Percentiles rank a stretch among this genome's conserved stretches.
Conservation (phyloP, 2,888 invertebrate genomes). For the Bunonema sp. region DNA sequence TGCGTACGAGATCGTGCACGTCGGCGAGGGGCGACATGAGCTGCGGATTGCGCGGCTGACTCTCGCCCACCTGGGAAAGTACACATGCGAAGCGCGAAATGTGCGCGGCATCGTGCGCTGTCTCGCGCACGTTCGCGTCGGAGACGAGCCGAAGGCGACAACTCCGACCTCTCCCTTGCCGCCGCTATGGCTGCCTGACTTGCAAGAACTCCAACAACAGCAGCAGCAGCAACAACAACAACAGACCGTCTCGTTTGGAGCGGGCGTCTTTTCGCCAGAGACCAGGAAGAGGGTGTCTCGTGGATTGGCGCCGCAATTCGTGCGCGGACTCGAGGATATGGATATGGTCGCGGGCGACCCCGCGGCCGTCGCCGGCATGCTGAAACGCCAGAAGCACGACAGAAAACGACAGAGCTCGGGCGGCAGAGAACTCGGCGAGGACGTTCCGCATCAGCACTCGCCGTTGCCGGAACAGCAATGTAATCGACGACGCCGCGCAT, state of each 20-base stretch:
- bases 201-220: slow-evolving; percentile 1
- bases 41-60: no score
- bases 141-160: background rate
- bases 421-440: background rate
- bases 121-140: background rate
- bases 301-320: slow-evolving; percentile 32
- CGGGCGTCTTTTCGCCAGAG: background rate
- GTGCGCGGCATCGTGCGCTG: slow-evolving; percentile 28
- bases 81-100: slow-evolving; percentile 31
- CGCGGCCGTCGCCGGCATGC: slow-evolving; percentile 36
- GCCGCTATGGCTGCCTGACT: no score
- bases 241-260: slow-evolving; percentile 1
- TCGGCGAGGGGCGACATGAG: no score
- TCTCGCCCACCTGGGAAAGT: slow-evolving; percentile 23
- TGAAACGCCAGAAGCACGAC: slow-evolving; percentile 7
- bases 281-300: background rate
- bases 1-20: slow-evolving; percentile 18
- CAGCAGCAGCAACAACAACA: slow-evolving; percentile 4
- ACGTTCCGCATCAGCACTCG: slow-evolving; percentile 1
- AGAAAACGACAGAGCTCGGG: slow-evolving; percentile 5
- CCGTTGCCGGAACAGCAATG: no score
- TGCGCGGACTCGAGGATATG: slow-evolving; percentile 37
- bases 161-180: background rate
- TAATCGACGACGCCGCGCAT: no score
- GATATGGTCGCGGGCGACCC: slow-evolving; percentile 37